These are phyloP conservation scores for Melanotaenia maccullochi DNA, from an alignment of 2,797 vertebrate species.

Conservation along the genomic window DNA sequence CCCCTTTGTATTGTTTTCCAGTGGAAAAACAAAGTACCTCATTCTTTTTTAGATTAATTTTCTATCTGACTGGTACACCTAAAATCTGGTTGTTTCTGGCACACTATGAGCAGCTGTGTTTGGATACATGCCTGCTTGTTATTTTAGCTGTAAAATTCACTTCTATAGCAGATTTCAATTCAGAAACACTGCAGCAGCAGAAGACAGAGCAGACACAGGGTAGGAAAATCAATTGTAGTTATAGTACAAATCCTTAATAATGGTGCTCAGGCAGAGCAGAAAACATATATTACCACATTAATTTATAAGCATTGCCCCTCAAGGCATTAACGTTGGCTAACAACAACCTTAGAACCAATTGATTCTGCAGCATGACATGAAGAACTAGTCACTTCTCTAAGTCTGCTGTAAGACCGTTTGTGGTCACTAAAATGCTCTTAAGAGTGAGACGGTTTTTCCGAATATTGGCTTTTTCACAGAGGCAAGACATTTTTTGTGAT, in stretches of 20 bases:
- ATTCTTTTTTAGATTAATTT: not conserved
- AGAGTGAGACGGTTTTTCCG: not conserved
- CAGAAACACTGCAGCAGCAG: not conserved
- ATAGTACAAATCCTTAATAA: conserved; percentile 5
- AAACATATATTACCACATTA: conserved; percentile 21
- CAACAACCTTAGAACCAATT: not conserved
- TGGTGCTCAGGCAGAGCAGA: conserved; percentile 2
- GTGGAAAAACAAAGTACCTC: conserved; percentile 6
- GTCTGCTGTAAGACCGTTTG: not conserved
- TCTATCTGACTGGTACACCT: not conserved
- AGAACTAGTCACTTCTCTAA: conserved; percentile 12
- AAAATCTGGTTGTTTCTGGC: not conserved
- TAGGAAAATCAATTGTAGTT: not conserved
- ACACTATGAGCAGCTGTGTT: not conserved
- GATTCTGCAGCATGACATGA: conserved; percentile 15
- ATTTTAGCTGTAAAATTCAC: not conserved
- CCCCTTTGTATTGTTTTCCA: conserved; percentile 3
- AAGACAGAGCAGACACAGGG: not conserved
- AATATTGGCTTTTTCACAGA: not conserved
- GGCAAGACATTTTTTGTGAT: conserved; percentile 3
- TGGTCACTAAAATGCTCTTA: conserved; percentile 8
- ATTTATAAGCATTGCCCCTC: conserved; percentile 10
- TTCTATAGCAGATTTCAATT: not conserved
- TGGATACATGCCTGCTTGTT: not conserved
- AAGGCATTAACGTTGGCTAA: conserved; percentile 5